Evolutionary conservation across 2,797 vertebrate genomes (phyloP).

Genomic region (Hydrocynus forskahlii): DNA sequence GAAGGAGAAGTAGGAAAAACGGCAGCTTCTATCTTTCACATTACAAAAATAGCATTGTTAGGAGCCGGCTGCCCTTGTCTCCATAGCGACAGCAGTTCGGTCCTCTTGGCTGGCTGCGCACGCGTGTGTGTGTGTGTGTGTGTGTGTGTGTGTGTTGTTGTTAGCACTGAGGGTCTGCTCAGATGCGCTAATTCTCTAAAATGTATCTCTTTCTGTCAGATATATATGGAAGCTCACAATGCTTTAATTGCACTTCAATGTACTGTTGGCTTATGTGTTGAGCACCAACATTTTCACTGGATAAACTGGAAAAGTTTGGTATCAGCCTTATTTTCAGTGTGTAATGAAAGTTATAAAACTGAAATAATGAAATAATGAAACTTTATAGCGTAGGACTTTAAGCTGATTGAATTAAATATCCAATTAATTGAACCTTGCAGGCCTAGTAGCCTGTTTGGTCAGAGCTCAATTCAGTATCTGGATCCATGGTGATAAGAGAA

Average conservation of each 20-base stretch:
- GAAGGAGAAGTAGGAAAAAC: slow-evolving; percentile 71
- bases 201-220: slow-evolving; percentile 17
- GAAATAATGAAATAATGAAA: not conserved
- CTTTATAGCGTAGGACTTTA: not conserved
- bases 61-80: slow-evolving; percentile 81
- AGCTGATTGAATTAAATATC: no score
- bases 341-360: not conserved
- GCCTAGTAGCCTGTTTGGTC: not conserved
- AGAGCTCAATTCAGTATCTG: slow-evolving; percentile 7
- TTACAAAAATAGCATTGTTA: slow-evolving; percentile 86
- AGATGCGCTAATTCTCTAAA: slow-evolving; percentile 45
- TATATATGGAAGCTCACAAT: not conserved
- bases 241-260: not conserved
- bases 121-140: slow-evolving; percentile 77
- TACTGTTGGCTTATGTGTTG: not conserved
- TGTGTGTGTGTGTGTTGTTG: slow-evolving; percentile 64
- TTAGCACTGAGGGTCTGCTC: slow-evolving; percentile 72
- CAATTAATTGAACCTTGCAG: no score
- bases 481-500: slow-evolving; percentile 2
- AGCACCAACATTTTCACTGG: not conserved
- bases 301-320: not conserved
- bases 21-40: slow-evolving; percentile 72
- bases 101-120: slow-evolving; percentile 76
- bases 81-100: slow-evolving; percentile 79
- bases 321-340: not conserved